A percentile compares a stretch with the other conserved stretches of the same genome.
phyloP scores from a whole-genome alignment of 2,113 vertebrate species.

The Sorex fumeus region DNA sequence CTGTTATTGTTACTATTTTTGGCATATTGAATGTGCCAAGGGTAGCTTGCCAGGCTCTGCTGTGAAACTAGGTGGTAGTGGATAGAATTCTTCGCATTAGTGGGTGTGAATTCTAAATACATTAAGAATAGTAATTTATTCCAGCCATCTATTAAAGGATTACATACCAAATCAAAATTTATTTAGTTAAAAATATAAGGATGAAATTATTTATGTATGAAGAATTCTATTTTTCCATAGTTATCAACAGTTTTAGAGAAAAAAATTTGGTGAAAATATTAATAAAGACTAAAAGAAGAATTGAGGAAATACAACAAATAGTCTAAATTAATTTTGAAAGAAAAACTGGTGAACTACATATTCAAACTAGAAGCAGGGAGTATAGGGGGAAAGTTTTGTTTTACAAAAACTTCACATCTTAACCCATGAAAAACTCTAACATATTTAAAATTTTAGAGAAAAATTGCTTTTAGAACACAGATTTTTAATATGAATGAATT shows the following conservation, averaged over 20 bases:
- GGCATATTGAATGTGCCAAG: no score
- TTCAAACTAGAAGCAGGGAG: constrained; percentile 5
- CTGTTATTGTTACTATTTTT: no score
- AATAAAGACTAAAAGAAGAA: neutral
- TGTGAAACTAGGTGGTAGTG: constrained; percentile 32
- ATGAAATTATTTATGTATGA: neutral
- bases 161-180: neutral
- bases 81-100: neutral
- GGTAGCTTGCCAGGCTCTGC: no score
- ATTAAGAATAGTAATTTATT: constrained; percentile 38
- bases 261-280: neutral
- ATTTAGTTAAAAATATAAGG: constrained; percentile 11
- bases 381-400: neutral
- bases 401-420: neutral
- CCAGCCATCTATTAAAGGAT: neutral
- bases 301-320: constrained; percentile 12
- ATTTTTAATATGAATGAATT: constrained; percentile 2
- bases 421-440: neutral
- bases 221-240: neutral
- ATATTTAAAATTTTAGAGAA: neutral
- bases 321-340: neutral
- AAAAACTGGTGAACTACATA: neutral
- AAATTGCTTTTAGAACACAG: constrained; percentile 24
- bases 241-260: constrained; percentile 24
- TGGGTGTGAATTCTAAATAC: neutral